Evolutionary conservation across 2,113 vertebrate species (phyloP), one percentile per base, ranked within the genome.

Genomic region (Atractosteus spatula): DNA sequence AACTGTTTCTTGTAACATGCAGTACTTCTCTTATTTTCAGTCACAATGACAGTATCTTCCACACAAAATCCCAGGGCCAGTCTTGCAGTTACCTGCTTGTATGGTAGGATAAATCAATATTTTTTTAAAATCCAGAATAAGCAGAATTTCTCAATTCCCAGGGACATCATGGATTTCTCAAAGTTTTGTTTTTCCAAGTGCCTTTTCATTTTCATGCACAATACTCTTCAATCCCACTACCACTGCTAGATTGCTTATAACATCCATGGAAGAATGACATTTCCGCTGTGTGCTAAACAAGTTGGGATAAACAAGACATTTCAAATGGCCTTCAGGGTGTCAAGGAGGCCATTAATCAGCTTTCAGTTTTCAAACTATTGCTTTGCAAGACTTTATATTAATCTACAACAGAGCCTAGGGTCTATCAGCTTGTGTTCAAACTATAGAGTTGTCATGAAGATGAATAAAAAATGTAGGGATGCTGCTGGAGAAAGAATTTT

Each of bases 341-440:
- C 57, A 59, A n/a, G 57, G n/a, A 59, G 57, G 5, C 10, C 57
- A 59, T 59, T 59, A 59, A n/a, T 59, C n/a, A 59, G 57, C 57
- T 59, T 59, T 51, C 47, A 51, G 5, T 51, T 51, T 51, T 51
- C 47, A 51, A 51, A 51, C 47, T 51, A 51, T 51, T 51, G 47
- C 47, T 51, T 51, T 7, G 47, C 5, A 51, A 10, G 47, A 2
- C 47, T 51, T 51, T 59, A 59, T 59, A 11, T 59, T 59, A 16
- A 59, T 59, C 57, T 59, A n/a, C 5, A 59, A n/a, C 57, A 59
- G 14, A n/a, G 57, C 57, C 12, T 59, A n/a, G 14, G 57, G n/a
- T 59, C 47, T 51, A 51, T 51, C 47, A 7, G 47, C 14, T 59
- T 11, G n/a, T 59, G 57, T 16, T 51, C 3, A 59, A 6, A 16